A percentile compares a stretch with the other conserved stretches of the same genome.
Evolutionary conservation across 2,888 invertebrate species (phyloP).

Genomic region (Aleiodes testaceus): DNA sequence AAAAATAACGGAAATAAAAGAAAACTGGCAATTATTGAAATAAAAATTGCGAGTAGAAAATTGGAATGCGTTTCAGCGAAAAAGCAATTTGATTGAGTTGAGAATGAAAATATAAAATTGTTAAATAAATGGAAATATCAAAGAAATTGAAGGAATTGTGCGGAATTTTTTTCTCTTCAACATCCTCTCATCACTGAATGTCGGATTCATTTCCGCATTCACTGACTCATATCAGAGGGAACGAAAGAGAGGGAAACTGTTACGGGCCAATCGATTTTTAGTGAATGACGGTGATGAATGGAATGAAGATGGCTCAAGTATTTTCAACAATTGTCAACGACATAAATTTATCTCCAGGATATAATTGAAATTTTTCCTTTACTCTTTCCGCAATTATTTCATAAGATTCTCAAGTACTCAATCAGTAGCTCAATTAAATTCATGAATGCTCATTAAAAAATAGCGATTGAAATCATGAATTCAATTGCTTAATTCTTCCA

Average conservation of each 20-base stretch:
- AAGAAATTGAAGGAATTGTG: not conserved
- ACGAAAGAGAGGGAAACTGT: not conserved
- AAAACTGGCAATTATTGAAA: not conserved
- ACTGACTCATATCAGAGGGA: not conserved
- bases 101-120: not conserved
- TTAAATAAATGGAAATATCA: not conserved
- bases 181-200: not conserved
- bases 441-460: no score
- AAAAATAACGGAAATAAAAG: not conserved
- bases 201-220: not conserved
- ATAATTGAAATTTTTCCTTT: no score
- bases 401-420: no score
- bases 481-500: no score
- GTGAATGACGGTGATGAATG: conserved; percentile 14
- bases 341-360: no score
- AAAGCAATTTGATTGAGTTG: not conserved
- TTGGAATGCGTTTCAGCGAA: not conserved
- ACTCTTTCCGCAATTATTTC: no score
- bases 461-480: no score
- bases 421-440: no score
- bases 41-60: conserved; percentile 1
- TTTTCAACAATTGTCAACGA: conserved; percentile 11
- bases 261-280: not conserved
- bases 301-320: not conserved
- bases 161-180: not conserved